Conservation (phyloP, 92 coral and sea anemone genomes). For the Epizoanthus ramosus region DNA sequence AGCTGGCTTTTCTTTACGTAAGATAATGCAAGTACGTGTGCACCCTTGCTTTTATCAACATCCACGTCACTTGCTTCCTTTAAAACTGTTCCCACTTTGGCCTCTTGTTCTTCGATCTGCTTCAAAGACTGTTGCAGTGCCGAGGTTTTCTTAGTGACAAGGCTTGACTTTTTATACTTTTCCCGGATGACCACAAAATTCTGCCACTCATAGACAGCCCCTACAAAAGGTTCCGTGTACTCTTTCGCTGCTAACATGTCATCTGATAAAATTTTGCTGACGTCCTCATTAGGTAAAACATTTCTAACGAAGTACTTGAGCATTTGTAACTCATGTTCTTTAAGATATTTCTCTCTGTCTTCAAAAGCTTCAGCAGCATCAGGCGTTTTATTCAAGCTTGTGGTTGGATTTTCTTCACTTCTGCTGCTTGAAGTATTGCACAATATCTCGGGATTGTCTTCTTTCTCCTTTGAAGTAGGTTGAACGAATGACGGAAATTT, state of each 20-base stretch:
- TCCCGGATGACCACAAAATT: not conserved
- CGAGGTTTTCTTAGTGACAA: not conserved
- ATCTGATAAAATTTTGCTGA: slow-evolving; percentile 14
- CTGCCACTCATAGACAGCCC: slow-evolving; percentile 13
- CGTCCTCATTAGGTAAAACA: not conserved
- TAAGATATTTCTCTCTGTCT: slow-evolving; percentile 26
- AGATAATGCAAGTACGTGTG: slow-evolving; percentile 3
- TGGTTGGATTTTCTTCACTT: not conserved
- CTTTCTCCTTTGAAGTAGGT: slow-evolving; percentile 2
- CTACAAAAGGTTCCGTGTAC: not conserved
- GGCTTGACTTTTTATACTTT: not conserved
- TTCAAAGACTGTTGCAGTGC: not conserved
- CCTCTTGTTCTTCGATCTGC: slow-evolving; percentile 2
- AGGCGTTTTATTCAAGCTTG: not conserved
- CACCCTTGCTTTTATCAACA: slow-evolving; percentile 17
- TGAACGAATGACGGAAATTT: not conserved
- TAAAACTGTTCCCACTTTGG: not conserved
- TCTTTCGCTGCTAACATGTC: slow-evolving; percentile 7
- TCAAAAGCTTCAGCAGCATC: not conserved
- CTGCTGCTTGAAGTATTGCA: not conserved
- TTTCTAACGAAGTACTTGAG: not conserved
- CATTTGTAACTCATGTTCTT: slow-evolving; percentile 10
- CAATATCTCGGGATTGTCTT: not conserved
- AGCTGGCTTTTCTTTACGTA: slow-evolving; percentile 33
- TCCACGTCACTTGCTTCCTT: slow-evolving; percentile 31